Base-by-base conservation (phyloP, 2,888 invertebrate species). In the Autographa gamma region DNA sequence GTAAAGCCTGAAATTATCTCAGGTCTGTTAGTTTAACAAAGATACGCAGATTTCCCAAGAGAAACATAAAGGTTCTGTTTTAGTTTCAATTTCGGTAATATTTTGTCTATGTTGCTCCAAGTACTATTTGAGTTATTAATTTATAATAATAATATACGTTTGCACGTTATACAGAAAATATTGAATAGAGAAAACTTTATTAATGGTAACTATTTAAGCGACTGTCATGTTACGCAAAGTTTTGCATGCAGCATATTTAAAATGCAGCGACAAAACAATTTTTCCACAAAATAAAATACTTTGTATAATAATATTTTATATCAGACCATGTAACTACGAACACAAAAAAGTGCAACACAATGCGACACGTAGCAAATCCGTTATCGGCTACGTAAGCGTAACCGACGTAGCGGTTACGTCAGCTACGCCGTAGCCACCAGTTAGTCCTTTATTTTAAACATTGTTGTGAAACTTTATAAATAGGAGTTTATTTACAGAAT, bases 11-110 rank as follows among this genome's bases (percentile, higher is more conserved):
- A 13, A n/a, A 32, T 14, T 52, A 63, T 32, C 32, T 52, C 32
- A n/a, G 13, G 25, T 32, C 32, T 43, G 67, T 67, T 67, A 73
- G 66, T 70, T 72, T 64, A 62, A 70, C 62, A 41, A 60, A 77
- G 48, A 48, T 56, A 56, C 18, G 54, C 13, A 56, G 14, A 56
- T 19, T 56, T 48, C 48, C 48, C 54, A 25, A 19, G 54, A 19
- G 54, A 56, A 13, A 19, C 54, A 56, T 19, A 56, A 48, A 38
- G 48, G 16, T 48, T 48, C 6, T 48, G n/a, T 48, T 48, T 48
- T 48, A 48, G 48, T n/a, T 48, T 48, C 48, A 48, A 48, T n/a
- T 48, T 48, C n/a, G 48, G 8, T 7, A 48, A 48, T 43, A 43
- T 48, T 13, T 13, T 41, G 48, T n/a, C n/a, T 16, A 48, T 48